Evolutionary conservation across 2,888 invertebrate genomes (phyloP), one percentile per base, ranked within the genome.

Genomic region (Brachylomia viminalis): DNA sequence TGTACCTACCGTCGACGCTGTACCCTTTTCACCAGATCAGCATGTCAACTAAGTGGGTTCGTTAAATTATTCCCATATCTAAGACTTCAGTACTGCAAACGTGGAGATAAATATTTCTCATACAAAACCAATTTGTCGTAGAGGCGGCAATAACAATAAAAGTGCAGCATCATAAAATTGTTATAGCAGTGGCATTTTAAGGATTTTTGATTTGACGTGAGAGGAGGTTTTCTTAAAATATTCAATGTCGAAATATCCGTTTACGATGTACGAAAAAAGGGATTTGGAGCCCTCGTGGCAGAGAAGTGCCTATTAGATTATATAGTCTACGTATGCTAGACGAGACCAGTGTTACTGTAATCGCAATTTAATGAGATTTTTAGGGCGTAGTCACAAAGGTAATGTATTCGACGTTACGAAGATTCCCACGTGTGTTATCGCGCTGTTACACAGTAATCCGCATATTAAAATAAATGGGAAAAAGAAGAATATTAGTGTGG

Each of bases 211-310:
- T 92, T 93, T 88, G 86, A 90, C 86, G 84, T 89, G 88, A 90
- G 90, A 89, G 90, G 90, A 90, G 91, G 88, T 91, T 91, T 90
- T 87, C 87, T 87, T 89, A 84, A 79, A 83, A 90, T 87, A 91
- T 90, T 90, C 90, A 90, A 92, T 90, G 91, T 91, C 86, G 88
- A 91, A 92, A 91, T 88, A 73, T 89, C 79, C 88, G 86, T 93
- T 94, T 94, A 93, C 92, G 94, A 92, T 90, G 91, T 91, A 92
- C 88, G 92, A 93, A 93, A 93, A 94, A 91, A 89, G 89, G 91
- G 90, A 92, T 92, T 92, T 90, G 81, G 88, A 86, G 86, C 84
- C 87, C 87, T 90, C 89, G 89, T 90, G 90, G 89, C 90, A 87
- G 89, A 90, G 90, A 92, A 91, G 89, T 87, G 85, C 86, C 91